Base-by-base conservation (phyloP, 2,113 vertebrate genomes). In the Prionailurus bengalensis region DNA sequence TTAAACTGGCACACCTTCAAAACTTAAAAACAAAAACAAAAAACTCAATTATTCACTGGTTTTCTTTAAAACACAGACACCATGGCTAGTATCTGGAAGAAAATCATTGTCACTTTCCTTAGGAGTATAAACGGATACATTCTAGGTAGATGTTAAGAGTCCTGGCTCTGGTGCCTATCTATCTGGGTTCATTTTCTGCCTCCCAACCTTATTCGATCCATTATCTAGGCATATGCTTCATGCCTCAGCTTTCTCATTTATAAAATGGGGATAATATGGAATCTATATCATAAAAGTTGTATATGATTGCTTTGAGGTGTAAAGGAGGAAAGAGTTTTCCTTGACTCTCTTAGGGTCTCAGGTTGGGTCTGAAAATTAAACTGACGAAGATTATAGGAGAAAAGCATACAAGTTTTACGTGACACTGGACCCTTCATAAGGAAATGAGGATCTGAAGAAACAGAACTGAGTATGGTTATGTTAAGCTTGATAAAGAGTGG, bases 41-140 rank as follows among this genome's bases (percentile, higher is more conserved):
- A 74, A 29, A 66, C 13, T 29, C 29, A 84, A 1, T 12, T 51
- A 68, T 51, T 74, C n/a, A 15, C 29, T 68, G 5, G 14, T 74
- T 70, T 91, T n/a, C 33, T 88, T 94, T 71, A 63, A 94, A 79
- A 81, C 14, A 29, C 45, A 95, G 19, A 73, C 84, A 89, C 25
- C 8, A 42, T 51, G 80, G 27, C 1, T 74, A 53, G 3, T 19
- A 27, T 23, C 25, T 86, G 11, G 25, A 91, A 93, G 61, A 25
- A 79, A 53, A 36, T 63, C 45, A 14, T 61, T 4, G 3, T 63
- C 42, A 29, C 8, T 85, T 68, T 42, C 80, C 81, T 15, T 29
- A 81, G 48, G 29, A 48, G 7, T 33, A 36, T 58, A 61, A 82
- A 45, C 31, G 53, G 36, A 31, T 2, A 6, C 27, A 1, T 15